Base-by-base conservation (phyloP, 2,888 invertebrate species). In the Liodrosophila aerea region DNA sequence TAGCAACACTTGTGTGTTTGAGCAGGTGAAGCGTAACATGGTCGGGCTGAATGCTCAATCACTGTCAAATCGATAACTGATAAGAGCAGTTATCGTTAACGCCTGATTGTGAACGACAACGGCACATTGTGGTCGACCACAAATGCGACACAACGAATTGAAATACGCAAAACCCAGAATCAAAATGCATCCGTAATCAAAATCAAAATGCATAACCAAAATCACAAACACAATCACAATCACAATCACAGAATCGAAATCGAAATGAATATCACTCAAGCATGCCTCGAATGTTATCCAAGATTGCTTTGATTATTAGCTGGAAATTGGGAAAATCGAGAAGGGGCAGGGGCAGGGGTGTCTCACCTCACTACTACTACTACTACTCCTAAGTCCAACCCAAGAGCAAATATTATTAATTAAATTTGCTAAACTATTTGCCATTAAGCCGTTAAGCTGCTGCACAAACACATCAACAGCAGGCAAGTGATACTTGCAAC, bases 371-470 rank as follows among this genome's bases (percentile, higher is more conserved):
- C n/a, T n/a, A n/a, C n/a, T n/a, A n/a, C n/a, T n/a, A n/a, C n/a
- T n/a, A n/a, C n/a, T n/a, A n/a, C n/a, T n/a, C n/a, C n/a, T n/a
- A n/a, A n/a, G n/a, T n/a, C n/a, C n/a, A n/a, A n/a, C n/a, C 33
- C 53, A 39, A 12, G 44, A 41, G 60, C 58, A 69, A 82, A 69
- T 77, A 84, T 53, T 81, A 69, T 81, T 84, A 73, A 76, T 84
- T 76, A 70, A 73, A 84, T 81, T 76, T 84, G 69, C 56, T 43
- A 49, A 76, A 60, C 62, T 73, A 84, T 76, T 72, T 76, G 61
- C 30, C 40, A 40, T 50, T 31, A 34, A 52, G 54, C 51, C 52
- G 58, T 56, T 75, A 56, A 71, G 67, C 57, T 33, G 37, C 52
- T 47, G 39, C 16, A 30, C 80, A 68, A 73, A 46, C 68, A 64